Evolutionary conservation across 2,113 vertebrate species (phyloP).

Genomic region (Xiphophorus couchianus): DNA sequence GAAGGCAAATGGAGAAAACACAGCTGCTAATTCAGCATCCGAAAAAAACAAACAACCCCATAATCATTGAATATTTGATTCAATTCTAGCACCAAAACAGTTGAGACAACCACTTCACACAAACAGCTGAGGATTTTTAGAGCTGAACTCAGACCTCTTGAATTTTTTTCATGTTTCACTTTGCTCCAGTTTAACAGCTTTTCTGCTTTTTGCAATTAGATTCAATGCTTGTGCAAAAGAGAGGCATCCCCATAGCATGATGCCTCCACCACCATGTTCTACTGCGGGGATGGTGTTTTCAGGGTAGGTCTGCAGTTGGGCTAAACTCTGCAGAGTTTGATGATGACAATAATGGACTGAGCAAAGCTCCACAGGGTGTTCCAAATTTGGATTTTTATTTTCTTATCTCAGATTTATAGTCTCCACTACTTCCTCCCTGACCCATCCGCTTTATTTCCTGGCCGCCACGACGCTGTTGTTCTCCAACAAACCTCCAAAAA

Average conservation of each 20-base stretch:
- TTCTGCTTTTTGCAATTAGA: too few relatives aligned
- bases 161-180: background rate
- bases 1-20: constrained; percentile 44
- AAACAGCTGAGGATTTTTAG: background rate
- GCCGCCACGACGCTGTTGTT: too few relatives aligned
- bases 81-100: background rate
- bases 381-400: too few relatives aligned
- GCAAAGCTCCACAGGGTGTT: too few relatives aligned
- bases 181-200: background rate
- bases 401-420: too few relatives aligned
- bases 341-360: background rate
- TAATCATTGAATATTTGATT: background rate
- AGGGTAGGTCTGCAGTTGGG: background rate
- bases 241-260: background rate
- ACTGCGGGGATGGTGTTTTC: background rate
- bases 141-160: background rate
- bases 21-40: constrained; percentile 1
- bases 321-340: background rate
- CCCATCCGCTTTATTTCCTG: too few relatives aligned
- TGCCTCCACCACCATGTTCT: background rate
- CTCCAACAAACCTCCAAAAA: too few relatives aligned
- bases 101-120: background rate
- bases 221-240: background rate
- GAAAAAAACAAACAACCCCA: background rate
- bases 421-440: too few relatives aligned